Conservation (phyloP, 1,140 invertebrate genomes). For the Trichoplusia ni region DNA sequence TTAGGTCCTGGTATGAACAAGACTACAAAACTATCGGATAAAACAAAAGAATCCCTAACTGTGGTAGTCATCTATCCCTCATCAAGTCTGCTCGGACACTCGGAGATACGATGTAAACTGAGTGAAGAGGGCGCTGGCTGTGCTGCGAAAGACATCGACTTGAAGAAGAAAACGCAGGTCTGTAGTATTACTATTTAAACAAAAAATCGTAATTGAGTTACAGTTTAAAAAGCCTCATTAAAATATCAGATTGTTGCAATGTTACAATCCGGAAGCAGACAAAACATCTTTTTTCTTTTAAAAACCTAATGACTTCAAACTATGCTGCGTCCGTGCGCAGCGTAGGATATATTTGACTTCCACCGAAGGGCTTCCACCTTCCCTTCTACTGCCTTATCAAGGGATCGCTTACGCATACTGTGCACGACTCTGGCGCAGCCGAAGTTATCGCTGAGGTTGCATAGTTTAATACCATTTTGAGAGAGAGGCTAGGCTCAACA, state of each 20-base stretch:
- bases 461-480: no score
- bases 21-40: slow-evolving; percentile 45
- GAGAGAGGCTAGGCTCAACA: no score
- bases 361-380: no score
- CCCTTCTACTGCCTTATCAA: no score
- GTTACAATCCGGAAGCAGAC: no score
- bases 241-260: not conserved
- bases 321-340: no score
- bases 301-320: no score
- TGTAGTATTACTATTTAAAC: not conserved
- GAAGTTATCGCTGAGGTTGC: no score
- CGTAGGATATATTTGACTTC: no score
- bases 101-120: slow-evolving; percentile 48
- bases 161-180: slow-evolving; percentile 51
- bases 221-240: not conserved
- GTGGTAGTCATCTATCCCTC: slow-evolving; percentile 44
- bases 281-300: no score
- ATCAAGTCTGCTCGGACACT: slow-evolving; percentile 31
- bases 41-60: slow-evolving; percentile 43
- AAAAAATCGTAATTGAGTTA: not conserved
- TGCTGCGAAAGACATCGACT: slow-evolving; percentile 45
- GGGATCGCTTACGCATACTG: no score
- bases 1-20: slow-evolving; percentile 63
- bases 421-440: no score
- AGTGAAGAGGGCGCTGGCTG: slow-evolving; percentile 43